These are phyloP conservation scores for Penaeus indicus DNA, from an alignment of 1,140 invertebrate species.

Conservation along the genomic window DNA sequence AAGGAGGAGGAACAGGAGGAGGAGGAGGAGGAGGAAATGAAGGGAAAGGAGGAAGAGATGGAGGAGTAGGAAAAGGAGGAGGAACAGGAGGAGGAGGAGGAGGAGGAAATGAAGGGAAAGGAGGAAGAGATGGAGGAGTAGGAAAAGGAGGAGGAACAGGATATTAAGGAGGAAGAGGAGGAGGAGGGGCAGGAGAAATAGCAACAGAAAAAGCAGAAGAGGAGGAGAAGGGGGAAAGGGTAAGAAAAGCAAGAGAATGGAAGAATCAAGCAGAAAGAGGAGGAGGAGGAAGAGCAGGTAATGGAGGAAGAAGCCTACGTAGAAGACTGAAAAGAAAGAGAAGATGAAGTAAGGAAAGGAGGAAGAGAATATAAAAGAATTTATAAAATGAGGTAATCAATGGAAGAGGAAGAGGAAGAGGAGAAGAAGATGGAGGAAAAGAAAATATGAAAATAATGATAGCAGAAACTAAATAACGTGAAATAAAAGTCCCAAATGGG, in stretches of 20 bases:
- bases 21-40: background rate
- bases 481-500: too few species aligned
- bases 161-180: background rate
- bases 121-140: background rate
- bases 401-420: too few species aligned
- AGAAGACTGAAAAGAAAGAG: background rate
- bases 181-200: background rate
- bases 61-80: background rate
- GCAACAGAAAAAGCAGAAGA: background rate
- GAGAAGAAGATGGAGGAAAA: too few species aligned
- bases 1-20: background rate
- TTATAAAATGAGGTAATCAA: background rate
- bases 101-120: background rate
- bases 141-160: background rate
- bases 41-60: background rate
- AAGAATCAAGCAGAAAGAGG: too few species aligned
- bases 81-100: background rate
- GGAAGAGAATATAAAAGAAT: background rate
- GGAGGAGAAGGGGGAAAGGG: background rate
- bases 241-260: background rate
- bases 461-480: too few species aligned
- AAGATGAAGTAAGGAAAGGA: background rate
- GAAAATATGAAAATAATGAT: too few species aligned
- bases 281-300: slow-evolving; percentile 21
- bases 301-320: background rate